Evolutionary conservation across 2,797 vertebrate species (phyloP), one percentile per base, ranked within the genome.

Genomic region (Tapirus indicus): DNA sequence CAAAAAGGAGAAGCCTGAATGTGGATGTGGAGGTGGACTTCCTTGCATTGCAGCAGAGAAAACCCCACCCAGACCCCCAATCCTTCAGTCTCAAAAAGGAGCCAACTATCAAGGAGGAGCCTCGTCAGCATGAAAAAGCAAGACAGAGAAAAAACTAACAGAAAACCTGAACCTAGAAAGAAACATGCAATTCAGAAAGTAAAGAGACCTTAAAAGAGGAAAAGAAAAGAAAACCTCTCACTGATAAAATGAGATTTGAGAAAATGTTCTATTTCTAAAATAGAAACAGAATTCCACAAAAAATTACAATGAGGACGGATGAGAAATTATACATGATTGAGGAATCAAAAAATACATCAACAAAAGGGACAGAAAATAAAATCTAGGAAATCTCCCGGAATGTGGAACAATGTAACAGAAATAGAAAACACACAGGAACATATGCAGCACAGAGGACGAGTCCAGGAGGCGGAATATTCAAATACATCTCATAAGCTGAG

Each of bases 201-300:
- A 66, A 35, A 44, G 35, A 41, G 23, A 58, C 5, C 60, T 82
- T 60, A 38, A 16, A 56, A 25, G 23, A 35, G 4, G 10, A 23
- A 23, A 12, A 25, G 1, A 52, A 35, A 85, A 5, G 6, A 20
- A 23, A 74, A 32, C 2, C 14, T 79, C 29, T 54, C 17, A 16
- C 64, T 41, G 52, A 52, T 41, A 66, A 62, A 79, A 9, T 93
- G 18, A 52, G n/a, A 86, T 64, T 25, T 62, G 25, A 83, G 74
- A 29, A 89, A 64, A 21, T 12, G 2, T 56, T 52, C 2, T 41
- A 35, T 85, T 79, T 94, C 20, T 75, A 74, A 85, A 69, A 25
- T 44, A 84, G 71, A 75, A 78, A 69, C 23, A 83, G 68, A 82
- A 78, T 86, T 20, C 23, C 32, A 77, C 20, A 47, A 78, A 78